Evolutionary conservation across 1,140 invertebrate species (phyloP).

Genomic region (Drusus annulatus): DNA sequence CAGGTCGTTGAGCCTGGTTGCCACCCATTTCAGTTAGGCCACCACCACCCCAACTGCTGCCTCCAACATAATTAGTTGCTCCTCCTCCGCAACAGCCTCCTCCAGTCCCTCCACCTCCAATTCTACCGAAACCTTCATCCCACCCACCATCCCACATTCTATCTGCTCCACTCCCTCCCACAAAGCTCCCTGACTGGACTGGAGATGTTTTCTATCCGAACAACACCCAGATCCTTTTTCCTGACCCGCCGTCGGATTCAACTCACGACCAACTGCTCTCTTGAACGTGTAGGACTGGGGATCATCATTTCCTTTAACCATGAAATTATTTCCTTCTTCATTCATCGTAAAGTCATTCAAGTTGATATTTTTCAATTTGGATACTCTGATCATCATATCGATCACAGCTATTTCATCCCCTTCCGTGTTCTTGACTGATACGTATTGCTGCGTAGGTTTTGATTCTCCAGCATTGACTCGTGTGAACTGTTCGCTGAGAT

Average conservation of each 20-base stretch:
- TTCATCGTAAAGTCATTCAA: conserved; percentile 20
- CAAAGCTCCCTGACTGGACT: neutral
- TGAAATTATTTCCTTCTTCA: conserved; percentile 13
- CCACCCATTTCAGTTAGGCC: no score
- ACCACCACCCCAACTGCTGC: no score
- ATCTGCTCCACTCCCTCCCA: neutral
- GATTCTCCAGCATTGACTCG: conserved; percentile 21
- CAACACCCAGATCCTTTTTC: neutral
- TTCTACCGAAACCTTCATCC: neutral
- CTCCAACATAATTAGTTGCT: no score
- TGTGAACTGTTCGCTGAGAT: conserved; percentile 1
- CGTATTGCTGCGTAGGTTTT: no score
- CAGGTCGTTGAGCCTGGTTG: neutral
- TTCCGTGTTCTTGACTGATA: neutral
- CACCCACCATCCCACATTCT: neutral
- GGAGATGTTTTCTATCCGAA: neutral
- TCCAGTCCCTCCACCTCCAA: neutral
- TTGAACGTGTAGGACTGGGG: conserved; percentile 6
- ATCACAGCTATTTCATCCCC: conserved; percentile 11
- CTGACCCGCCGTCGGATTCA: neutral
- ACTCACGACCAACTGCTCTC: neutral
- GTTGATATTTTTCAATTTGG: conserved; percentile 23
- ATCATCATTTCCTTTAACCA: conserved; percentile 4
- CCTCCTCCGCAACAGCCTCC: neutral
- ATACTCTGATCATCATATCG: conserved; percentile 33